Evolutionary conservation across 2,888 invertebrate genomes (phyloP).

Genomic region (Drosophila eohydei): DNA sequence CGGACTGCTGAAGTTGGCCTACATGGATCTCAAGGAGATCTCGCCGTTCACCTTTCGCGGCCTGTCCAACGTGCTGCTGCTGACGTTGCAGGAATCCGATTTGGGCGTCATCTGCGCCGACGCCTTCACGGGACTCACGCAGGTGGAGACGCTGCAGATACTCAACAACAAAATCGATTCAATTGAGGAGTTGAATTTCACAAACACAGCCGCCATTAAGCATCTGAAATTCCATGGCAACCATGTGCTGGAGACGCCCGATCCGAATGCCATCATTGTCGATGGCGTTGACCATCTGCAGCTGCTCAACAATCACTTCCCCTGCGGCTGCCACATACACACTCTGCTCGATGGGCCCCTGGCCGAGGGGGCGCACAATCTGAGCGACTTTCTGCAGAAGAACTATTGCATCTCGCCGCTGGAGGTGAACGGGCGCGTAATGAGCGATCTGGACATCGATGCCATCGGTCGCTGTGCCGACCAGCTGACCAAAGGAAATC

Average conservation of each 20-base stretch:
- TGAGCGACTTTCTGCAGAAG: conserved; percentile 88
- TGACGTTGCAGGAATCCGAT: conserved; percentile 93
- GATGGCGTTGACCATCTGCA: conserved; percentile 90
- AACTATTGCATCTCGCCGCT: conserved; percentile 95
- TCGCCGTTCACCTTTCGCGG: conserved; percentile 91
- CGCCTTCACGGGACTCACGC: conserved; percentile 91
- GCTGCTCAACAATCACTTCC: conserved; percentile 92
- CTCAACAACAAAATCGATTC: conserved; percentile 94
- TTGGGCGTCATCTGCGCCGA: conserved; percentile 90
- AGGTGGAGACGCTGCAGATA: conserved; percentile 90
- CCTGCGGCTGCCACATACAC: conserved; percentile 94
- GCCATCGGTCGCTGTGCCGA: conserved; percentile 89
- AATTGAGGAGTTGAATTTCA: conserved; percentile 90
- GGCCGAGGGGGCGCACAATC: conserved; percentile 88
- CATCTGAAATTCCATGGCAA: conserved; percentile 92
- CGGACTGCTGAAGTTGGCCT: conserved; percentile 92
- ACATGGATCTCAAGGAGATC: conserved; percentile 92
- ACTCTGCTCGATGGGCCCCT: conserved; percentile 91
- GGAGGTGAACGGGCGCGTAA: conserved; percentile 91
- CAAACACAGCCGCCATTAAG: conserved; percentile 89
- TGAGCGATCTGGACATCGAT: conserved; percentile 89
- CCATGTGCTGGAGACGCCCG: conserved; percentile 92
- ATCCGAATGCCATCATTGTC: conserved; percentile 88
- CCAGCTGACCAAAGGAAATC: conserved; percentile 88
- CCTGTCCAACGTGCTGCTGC: conserved; percentile 89